These are phyloP conservation scores for Cervus canadensis DNA, from an alignment of 2,113 vertebrate genomes.

Conservation along the genomic window DNA sequence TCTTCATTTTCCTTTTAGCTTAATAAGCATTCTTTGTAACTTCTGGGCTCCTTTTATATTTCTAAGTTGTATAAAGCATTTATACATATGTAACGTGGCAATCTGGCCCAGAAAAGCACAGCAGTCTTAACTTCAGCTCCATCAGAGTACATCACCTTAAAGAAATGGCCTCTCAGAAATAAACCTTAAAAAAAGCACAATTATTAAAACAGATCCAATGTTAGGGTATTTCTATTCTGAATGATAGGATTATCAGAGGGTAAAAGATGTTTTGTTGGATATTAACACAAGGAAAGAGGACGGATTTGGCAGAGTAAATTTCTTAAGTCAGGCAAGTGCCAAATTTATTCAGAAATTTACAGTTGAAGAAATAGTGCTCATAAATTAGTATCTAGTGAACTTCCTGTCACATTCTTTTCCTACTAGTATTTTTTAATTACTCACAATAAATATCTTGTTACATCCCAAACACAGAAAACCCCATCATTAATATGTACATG, in stretches of 20 bases:
- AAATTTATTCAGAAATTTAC: conserved; percentile 11
- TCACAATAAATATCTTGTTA: not conserved
- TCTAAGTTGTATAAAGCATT: conserved; percentile 41
- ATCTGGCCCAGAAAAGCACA: conserved; percentile 59
- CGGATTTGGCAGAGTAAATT: not conserved
- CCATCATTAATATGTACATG: not conserved
- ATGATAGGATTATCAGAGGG: not conserved
- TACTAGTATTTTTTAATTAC: not conserved
- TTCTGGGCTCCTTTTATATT: not conserved
- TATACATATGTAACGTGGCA: conserved; percentile 18
- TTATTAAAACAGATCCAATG: not conserved
- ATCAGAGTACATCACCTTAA: conserved; percentile 26
- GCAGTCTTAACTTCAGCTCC: not conserved
- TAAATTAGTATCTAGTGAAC: not conserved
- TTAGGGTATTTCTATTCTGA: conserved; percentile 34
- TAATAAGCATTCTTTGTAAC: conserved; percentile 23
- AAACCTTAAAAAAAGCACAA: conserved; percentile 61
- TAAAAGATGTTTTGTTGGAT: conserved; percentile 1
- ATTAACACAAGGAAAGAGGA: not conserved
- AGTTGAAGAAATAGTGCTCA: not conserved
- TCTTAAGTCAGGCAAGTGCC: not conserved
- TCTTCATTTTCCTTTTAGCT: conserved; percentile 49
- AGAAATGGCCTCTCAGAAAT: conserved; percentile 31
- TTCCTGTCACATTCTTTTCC: not conserved
- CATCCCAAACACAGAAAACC: conserved; percentile 9